Evolutionary conservation across 1,140 invertebrate genomes (phyloP), one percentile per base, ranked within the genome.

Genomic region (Anagrus nilaparvatae): DNA sequence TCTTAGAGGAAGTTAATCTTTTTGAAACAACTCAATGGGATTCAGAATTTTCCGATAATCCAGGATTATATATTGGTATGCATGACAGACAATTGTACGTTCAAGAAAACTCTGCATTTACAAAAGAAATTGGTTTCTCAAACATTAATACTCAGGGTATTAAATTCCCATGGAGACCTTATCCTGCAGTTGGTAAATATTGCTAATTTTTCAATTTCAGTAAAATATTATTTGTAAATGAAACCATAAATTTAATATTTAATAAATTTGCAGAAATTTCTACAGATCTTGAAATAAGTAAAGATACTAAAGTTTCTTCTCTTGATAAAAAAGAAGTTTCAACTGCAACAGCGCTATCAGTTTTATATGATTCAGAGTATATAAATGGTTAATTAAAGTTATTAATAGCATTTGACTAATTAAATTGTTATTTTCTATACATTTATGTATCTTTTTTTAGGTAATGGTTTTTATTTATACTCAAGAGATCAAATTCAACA

Each of bases 41-140:
- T 2, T 65, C 58, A 47, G 48, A 67, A 5, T 51, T 60, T 40
- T 43, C 53, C 19, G 44, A 65, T 33, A 63, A 65, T 31, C 84
- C 86, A 2, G 71, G 79, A 9, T 66, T 94, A 3, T 95, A 94
- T 67, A 61, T 95, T 24, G 89, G 89, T 29, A 83, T 86, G 67
- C 84, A 92, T 63, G 73, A 89, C 20, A 80, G 79, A 51, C 86
- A 91, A 71, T 58, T 85, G 6, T 88, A 88, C 52, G 78, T 88
- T 47, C 83, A 87, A 67, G 82, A 84, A 61, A 81, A 77, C 53
- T 55, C 60, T 13, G 46, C 52, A 53, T 64, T 59, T 17, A 47
- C 45, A 53, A 56, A 61, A 64, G 32, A 48, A 48, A 51, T 63
- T 51, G 64, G 58, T 61, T 18, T 40, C 54, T 53, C 55, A 49